Evolutionary conservation across 2,113 vertebrate genomes (phyloP), one percentile per base, ranked within the genome.

Genomic region (Sinocyclocheilus grahami): DNA sequence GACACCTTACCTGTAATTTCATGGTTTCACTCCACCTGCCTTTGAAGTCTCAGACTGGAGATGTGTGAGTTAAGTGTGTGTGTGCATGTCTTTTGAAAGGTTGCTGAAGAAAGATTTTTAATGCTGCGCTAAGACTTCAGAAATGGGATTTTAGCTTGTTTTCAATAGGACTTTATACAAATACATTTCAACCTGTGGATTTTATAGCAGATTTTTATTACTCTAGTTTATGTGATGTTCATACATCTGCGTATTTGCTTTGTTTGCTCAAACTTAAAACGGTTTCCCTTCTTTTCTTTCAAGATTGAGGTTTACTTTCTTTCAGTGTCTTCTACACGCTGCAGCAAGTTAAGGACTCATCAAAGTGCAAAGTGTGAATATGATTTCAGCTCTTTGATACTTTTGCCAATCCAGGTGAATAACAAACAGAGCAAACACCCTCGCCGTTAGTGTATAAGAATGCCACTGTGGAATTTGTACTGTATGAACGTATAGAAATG

Each of bases 1-100:
- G 95, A 96, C 94, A 96, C 95, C 95, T 94, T 94, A 92, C 92
- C 94, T 95, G 94, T 96, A 95, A 96, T 95, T 96, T 95, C 90
- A 94, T 93, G 95, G 95, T 95, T 96, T 95, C 93, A 94, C 94
- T 95, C 93, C 92, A 94, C 92, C 93, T 94, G 93, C 91, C 94
- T 95, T 96, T 96, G 95, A 96, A 94, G 95, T 95, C 93, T 94
- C 93, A 91, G 91, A 90, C 91, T 89, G 81, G 82, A 90, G 92
- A 92, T 89, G 84, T 89, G 90, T 72, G 37, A 12, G 27, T 27
- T 22, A 22, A 22, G 84, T 77, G 76, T 74, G 77, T 75, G 88
- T 55, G 42, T 46, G 53, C 53, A 82, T 80, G 62, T 85, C 24
- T 82, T 51, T 78, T 81, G 10, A 77, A 74, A 65, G 11, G 63